Evolutionary conservation across 2,113 vertebrate genomes (phyloP).

Genomic region (Cichladusa arquata): DNA sequence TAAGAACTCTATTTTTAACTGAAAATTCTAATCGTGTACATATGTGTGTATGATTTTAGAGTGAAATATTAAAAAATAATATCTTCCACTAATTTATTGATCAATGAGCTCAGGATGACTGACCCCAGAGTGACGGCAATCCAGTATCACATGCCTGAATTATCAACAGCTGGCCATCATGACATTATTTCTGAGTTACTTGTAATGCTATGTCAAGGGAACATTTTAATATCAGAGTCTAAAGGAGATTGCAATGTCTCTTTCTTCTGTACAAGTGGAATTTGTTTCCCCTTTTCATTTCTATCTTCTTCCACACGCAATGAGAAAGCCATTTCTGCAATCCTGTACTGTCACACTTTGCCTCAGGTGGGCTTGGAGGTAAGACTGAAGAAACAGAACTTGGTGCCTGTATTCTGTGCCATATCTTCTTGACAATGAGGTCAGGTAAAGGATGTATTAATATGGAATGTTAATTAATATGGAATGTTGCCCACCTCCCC

Average conservation of each 20-base stretch:
- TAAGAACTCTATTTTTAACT: not conserved
- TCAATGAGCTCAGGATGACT: not conserved
- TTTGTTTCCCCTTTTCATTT: not conserved
- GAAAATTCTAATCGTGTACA: not conserved
- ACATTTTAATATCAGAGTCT: not conserved
- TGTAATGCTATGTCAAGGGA: not conserved
- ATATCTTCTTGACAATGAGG: not conserved
- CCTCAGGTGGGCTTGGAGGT: not conserved
- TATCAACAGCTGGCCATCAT: not conserved
- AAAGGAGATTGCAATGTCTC: not conserved
- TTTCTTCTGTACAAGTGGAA: not conserved
- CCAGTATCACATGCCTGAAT: not conserved
- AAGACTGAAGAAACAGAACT: not conserved
- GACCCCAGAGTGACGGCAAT: not conserved
- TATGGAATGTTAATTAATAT: not conserved
- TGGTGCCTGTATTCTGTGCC: not conserved
- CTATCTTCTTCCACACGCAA: not conserved
- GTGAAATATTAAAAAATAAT: not conserved
- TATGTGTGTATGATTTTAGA: not conserved
- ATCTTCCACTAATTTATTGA: conserved; percentile 4
- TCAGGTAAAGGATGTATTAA: not conserved
- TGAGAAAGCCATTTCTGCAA: not conserved
- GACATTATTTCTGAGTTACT: not conserved
- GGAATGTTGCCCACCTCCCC: not conserved
- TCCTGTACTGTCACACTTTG: accelerated